Conservation (phyloP, 2,888 invertebrate species). For the Diaphora mendica region DNA sequence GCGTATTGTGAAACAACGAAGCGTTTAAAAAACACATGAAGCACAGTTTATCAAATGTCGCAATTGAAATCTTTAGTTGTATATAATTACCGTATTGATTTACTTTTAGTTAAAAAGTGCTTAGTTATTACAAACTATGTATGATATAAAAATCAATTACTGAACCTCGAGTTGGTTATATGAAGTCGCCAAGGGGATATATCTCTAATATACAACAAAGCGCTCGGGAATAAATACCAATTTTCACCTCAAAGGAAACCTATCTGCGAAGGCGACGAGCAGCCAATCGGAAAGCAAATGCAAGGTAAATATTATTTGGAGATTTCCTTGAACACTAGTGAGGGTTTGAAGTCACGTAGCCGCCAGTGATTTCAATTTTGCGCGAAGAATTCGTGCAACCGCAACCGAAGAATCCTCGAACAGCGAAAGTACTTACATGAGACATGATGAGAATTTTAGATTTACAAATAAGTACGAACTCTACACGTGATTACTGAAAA, state of each 20-base stretch:
- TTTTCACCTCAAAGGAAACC: conserved; percentile 75
- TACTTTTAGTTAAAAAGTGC: background rate
- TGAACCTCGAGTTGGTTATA: background rate
- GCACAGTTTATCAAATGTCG: background rate
- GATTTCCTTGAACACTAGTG: conserved; percentile 71
- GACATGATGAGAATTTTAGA: conserved; percentile 54
- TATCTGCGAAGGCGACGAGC: conserved; percentile 60
- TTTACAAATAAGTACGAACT: conserved; percentile 35
- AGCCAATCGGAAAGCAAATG: conserved; percentile 67
- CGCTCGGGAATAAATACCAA: conserved; percentile 72
- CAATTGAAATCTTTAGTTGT: background rate
- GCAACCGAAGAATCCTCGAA: conserved; percentile 59
- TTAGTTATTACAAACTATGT: background rate
- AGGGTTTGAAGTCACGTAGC: conserved; percentile 78
- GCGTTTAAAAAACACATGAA: background rate
- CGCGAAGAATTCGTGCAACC: conserved; percentile 62
- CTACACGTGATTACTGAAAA: background rate
- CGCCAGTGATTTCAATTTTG: conserved; percentile 79
- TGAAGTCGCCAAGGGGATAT: conserved; percentile 30
- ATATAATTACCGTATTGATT: background rate
- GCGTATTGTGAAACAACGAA: background rate
- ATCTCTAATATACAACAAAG: conserved; percentile 57
- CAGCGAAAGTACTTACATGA: conserved; percentile 56
- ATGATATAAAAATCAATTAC: conserved; percentile 6
- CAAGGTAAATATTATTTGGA: conserved; percentile 78